Evolutionary conservation across 2,113 vertebrate species (phyloP), one percentile per base, ranked within the genome.

Genomic region (Coptodon rendalli): DNA sequence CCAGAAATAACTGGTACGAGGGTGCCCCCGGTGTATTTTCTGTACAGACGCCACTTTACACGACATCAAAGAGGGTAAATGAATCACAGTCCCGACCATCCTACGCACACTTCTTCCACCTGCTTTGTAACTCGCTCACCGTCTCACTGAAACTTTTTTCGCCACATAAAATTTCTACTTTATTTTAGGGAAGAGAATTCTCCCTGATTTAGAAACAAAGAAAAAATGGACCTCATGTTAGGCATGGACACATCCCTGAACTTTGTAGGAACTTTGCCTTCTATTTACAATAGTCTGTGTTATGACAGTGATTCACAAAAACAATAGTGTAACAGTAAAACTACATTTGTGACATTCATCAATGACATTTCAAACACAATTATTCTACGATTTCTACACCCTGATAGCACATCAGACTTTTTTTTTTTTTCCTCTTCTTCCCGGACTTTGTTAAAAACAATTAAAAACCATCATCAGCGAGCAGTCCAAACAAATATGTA

Each of bases 171-270:
- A 53, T 63, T 81, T 82, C 79, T 83, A 73, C 57, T 88, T 83
- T 36, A 83, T 54, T 13, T 24, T 7, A 24, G 52, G 52, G 59
- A 80, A 22, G 13, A 38, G 11, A n/a, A 78, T 40, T 68, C 57
- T 80, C 45, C 63, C 80, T 54, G 16, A 78, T 78, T n/a, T 48
- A 76, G 24, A 16, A 48, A 34, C 24, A 24, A 80, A 52, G 40
- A 36, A 36, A 50, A 19, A 52, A 82, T 4, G 11, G 36, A 85
- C 81, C 86, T 87, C 34, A 56, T 59, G 82, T 90, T 84, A 81
- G 81, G 57, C 71, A 89, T 81, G 85, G 87, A 92, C 83, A 87
- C 90, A 84, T 95, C 93, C 93, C 95, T 95, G 95, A 95, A 95
- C 83, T 89, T 57, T 89, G 81, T 89, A 86, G 84, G 83, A 92